Evolutionary conservation across 2,113 vertebrate species (phyloP).

Genomic region (Silurus glanis): DNA sequence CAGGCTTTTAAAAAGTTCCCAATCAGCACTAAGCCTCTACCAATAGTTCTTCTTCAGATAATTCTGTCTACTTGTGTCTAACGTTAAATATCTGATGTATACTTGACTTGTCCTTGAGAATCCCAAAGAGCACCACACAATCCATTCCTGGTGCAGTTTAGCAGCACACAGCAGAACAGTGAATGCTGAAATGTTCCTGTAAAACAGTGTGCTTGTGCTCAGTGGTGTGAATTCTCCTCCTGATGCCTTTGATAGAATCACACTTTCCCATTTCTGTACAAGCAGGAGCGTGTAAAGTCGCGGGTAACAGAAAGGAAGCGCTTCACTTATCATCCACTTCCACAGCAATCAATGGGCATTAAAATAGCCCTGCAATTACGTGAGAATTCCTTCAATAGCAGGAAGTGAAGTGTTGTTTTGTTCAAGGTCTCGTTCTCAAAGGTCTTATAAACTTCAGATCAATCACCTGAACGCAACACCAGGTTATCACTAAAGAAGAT

Average conservation of each 20-base stretch:
- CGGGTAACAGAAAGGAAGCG: slow-evolving; percentile 36
- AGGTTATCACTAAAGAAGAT: not conserved
- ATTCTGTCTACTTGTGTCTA: slow-evolving; percentile 8
- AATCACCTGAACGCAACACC: not conserved
- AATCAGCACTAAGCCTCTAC: not conserved
- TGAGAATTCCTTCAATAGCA: slow-evolving; percentile 16
- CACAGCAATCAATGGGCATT: slow-evolving; percentile 48
- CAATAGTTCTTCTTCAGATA: slow-evolving; percentile 3
- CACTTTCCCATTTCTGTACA: slow-evolving; percentile 48
- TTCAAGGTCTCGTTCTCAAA: slow-evolving; percentile 4
- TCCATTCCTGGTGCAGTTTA: slow-evolving; percentile 35
- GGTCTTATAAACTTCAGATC: not conserved
- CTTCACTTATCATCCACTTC: slow-evolving; percentile 52
- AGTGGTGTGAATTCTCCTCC: slow-evolving; percentile 13
- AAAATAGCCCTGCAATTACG: slow-evolving; percentile 40
- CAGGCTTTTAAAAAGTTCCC: not conserved
- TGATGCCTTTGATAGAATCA: slow-evolving; percentile 44
- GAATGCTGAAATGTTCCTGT: slow-evolving; percentile 25
- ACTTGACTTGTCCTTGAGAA: slow-evolving; percentile 21
- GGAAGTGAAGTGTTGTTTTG: slow-evolving; percentile 10
- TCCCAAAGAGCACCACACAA: slow-evolving; percentile 16
- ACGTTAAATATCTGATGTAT: slow-evolving; percentile 2
- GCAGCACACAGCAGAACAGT: not conserved
- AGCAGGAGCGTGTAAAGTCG: slow-evolving; percentile 40
- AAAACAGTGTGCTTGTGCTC: slow-evolving; percentile 23